phyloP scores from a whole-genome alignment of 2,113 vertebrate species.

The Chunga burmeisteri region DNA sequence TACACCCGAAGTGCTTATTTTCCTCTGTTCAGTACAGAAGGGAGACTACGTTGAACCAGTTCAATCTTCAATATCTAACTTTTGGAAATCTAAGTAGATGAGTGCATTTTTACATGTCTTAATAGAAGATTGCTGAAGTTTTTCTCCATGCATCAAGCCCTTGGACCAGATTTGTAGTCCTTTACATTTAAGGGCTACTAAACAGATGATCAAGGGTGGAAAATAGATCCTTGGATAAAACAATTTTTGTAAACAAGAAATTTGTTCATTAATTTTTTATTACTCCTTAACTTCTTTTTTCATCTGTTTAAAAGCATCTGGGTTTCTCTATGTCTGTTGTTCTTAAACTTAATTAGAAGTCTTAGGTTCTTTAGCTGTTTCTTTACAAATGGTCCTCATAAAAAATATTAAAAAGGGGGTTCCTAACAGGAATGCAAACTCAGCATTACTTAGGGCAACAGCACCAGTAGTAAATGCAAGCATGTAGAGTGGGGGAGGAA shows the following conservation, averaged over 20 bases:
- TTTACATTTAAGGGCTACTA: neutral
- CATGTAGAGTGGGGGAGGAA: neutral
- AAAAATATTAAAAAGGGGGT: neutral
- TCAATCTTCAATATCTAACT: neutral
- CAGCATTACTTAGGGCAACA: neutral
- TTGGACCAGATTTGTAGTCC: neutral
- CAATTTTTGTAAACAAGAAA: neutral
- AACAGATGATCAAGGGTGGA: neutral
- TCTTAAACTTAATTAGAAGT: neutral
- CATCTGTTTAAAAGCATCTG: neutral
- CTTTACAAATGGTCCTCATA: neutral
- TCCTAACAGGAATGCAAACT: slow-evolving; percentile 16
- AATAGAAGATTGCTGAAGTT: neutral
- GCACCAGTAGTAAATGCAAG: slow-evolving; percentile 27
- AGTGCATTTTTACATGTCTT: neutral
- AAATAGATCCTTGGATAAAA: neutral
- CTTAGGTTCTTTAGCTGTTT: neutral
- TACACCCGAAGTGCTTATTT: neutral
- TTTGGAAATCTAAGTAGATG: neutral
- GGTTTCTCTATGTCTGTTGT: neutral
- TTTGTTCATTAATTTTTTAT: neutral
- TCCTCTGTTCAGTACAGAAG: neutral
- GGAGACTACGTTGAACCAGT: neutral
- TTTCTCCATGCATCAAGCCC: neutral
- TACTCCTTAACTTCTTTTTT: neutral